A percentile compares a stretch with the other conserved stretches of the same genome.
Conservation (phyloP, 2,113 vertebrate genomes). For the Boulengeromyrus knoepffleri region DNA sequence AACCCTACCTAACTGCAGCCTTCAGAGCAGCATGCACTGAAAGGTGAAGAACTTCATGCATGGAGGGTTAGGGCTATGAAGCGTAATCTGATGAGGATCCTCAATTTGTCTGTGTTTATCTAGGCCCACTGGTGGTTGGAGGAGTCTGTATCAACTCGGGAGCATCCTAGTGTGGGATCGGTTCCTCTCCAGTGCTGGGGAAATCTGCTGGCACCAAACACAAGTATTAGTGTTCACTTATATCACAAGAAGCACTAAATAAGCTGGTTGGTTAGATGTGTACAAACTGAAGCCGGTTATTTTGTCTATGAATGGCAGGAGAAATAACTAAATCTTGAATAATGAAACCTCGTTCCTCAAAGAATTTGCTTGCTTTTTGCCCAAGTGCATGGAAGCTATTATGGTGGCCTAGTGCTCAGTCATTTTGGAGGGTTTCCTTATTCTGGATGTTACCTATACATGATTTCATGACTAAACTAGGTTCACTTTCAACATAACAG, state of each 20-base stretch:
- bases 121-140: neutral
- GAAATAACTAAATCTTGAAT: neutral
- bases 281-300: neutral
- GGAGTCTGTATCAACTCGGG: slow-evolving; percentile 15
- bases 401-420: neutral
- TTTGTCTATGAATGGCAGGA: neutral
- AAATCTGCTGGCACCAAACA: slow-evolving; percentile 30
- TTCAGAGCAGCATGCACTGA: neutral
- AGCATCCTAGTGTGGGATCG: slow-evolving; percentile 17
- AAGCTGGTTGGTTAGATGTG: neutral
- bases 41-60: neutral
- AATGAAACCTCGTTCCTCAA: neutral
- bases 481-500: neutral
- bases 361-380: neutral
- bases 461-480: neutral
- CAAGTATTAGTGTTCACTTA: neutral
- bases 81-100: neutral
- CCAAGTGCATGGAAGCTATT: neutral
- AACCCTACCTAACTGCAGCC: neutral
- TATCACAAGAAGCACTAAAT: neutral
- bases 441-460: neutral
- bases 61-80: neutral
- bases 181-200: slow-evolving; percentile 24
- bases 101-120: neutral
- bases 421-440: neutral